Base-by-base conservation (phyloP, 2,888 invertebrate species). In the Eristalis arbustorum region DNA sequence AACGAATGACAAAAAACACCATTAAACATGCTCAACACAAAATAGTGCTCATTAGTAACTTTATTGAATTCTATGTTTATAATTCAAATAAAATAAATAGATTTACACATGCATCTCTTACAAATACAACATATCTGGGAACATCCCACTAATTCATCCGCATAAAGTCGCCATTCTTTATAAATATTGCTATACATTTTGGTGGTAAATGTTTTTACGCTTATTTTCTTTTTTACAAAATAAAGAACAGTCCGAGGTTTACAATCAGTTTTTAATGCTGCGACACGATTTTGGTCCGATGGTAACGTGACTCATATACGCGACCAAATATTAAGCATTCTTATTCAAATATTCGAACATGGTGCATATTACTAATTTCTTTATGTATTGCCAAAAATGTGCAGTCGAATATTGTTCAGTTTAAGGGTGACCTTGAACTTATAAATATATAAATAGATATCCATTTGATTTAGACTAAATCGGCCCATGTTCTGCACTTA, bases 181-280 rank as follows among this genome's bases (percentile, higher is more conserved):
- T 63, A 75, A 84, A 73, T 80, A 81, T 84, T 76, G 67, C 75
- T 76, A 72, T 59, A 64, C 59, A 64, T 68, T 57, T 67, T 76
- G 57, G 67, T 76, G 73, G 73, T 64, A 64, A 49, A 42, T 68
- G 42, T 57, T 74, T 63, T 61, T 22, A 31, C 31, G 31, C 8
- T 25, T 25, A 25, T 25, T 25, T 61, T 69, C 42, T 73, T 71
- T 71, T 66, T 85, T 85, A 77, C 61, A 81, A 0, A 49, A 4
- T 18, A 49, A 8, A 18, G 18, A 85, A 85, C 85, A 85, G 81
- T 82, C 77, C 82, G 82, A 85, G 71, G 61, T 82, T 82, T 78
- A 85, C 85, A 85, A 85, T 85, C 84, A 85, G 84, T 81, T 81
- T 72, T 69, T 23, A 59, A 42, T 49, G 80, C 64, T 81, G 81